Conservation (phyloP, 2,797 vertebrate species). For the Odontamblyopus rebecca region DNA sequence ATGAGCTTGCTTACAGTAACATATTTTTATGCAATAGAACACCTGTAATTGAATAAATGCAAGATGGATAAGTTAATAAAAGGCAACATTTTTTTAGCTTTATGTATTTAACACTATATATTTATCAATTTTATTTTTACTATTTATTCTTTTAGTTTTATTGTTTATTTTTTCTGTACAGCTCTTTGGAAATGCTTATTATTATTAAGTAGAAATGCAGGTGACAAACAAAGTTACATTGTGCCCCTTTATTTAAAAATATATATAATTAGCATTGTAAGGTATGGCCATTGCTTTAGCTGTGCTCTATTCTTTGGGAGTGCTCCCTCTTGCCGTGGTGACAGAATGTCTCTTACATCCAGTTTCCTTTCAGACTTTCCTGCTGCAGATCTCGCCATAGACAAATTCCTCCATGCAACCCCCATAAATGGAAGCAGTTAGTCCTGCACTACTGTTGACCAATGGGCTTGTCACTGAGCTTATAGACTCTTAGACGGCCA, state of each 20-base stretch:
- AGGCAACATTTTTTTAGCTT: too few species aligned
- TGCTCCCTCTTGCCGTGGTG: not conserved
- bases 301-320: not conserved
- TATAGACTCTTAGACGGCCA: conserved; percentile 13
- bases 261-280: not conserved
- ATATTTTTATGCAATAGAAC: not conserved
- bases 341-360: not conserved
- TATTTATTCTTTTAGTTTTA: too few species aligned
- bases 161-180: too few species aligned
- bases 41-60: not conserved
- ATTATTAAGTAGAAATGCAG: not conserved
- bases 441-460: conserved; percentile 14
- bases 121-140: too few species aligned
- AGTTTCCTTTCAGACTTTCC: not conserved
- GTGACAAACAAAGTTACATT: too few species aligned
- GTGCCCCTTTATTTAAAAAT: too few species aligned
- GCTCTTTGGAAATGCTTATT: too few species aligned
- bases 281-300: not conserved
- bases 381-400: not conserved
- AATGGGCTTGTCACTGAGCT: conserved; percentile 45
- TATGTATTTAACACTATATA: too few species aligned
- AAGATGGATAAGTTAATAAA: not conserved
- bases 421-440: conserved; percentile 25
- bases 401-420: not conserved
- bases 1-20: not conserved